Conservation (phyloP, 2,113 vertebrate genomes). For the Tetraodon nigroviridis region DNA sequence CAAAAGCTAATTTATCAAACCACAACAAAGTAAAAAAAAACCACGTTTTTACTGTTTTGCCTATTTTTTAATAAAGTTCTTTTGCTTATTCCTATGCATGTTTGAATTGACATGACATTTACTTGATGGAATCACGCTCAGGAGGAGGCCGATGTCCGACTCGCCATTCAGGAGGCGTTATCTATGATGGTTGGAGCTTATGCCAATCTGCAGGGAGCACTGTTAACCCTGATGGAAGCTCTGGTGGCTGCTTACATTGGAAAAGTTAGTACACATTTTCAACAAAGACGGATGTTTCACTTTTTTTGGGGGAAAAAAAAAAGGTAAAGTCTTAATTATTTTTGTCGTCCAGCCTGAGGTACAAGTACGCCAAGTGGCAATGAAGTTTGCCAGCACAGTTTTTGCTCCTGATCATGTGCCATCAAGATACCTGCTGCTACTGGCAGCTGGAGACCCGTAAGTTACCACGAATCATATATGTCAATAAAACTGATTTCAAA, state of each 20-base stretch:
- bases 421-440: conserved; percentile 91
- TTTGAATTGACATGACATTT: no score
- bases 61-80: not conserved
- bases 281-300: not conserved
- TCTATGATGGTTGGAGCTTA: conserved; percentile 99
- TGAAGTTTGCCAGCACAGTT: conserved; percentile 95
- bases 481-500: not conserved
- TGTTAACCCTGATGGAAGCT: conserved; percentile 95
- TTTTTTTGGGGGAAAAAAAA: not conserved
- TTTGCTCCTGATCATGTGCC: conserved; percentile 93
- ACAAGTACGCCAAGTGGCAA: conserved; percentile 95
- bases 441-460: conserved; percentile 97
- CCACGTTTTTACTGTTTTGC: not conserved
- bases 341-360: conserved; percentile 84
- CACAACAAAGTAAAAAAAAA: not conserved
- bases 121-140: conserved; percentile 37
- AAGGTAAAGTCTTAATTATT: not conserved
- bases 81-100: not conserved
- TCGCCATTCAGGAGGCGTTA: conserved; percentile 95
- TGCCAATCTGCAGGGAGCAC: conserved; percentile 90
- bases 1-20: not conserved
- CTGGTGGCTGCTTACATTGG: conserved; percentile 93
- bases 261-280: conserved; percentile 74
- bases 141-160: conserved; percentile 92
- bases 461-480: conserved; percentile 42